A percentile compares a stretch with the other conserved stretches of the same genome.
These are phyloP conservation scores for Siniperca chuatsi DNA, from an alignment of 2,113 vertebrate genomes.

Conservation along the genomic window DNA sequence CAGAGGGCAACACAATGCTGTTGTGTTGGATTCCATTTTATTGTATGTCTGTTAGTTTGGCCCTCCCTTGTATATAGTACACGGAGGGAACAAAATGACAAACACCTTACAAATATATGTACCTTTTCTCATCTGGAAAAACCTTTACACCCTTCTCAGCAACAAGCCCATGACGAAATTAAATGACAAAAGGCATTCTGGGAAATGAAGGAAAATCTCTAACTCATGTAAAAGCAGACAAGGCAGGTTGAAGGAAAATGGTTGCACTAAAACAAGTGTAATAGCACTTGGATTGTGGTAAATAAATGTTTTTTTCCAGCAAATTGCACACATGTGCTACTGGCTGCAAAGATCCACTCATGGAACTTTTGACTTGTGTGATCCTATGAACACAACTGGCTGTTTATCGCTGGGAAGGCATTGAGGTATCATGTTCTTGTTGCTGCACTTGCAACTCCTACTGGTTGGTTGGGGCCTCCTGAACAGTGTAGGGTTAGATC, in stretches of 20 bases:
- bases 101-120: background rate
- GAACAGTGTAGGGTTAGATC: background rate
- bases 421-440: background rate
- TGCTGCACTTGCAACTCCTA: background rate
- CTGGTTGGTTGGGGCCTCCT: too few species aligned
- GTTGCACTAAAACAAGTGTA: background rate
- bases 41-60: background rate
- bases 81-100: background rate
- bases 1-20: background rate
- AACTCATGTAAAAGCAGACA: background rate
- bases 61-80: background rate
- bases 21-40: background rate
- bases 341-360: background rate
- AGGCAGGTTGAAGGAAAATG: background rate
- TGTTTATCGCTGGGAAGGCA: background rate
- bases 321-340: background rate
- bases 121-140: background rate
- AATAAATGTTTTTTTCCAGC: background rate
- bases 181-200: background rate
- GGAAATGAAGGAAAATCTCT: background rate
- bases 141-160: background rate
- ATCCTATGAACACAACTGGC: constrained; percentile 1
- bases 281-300: background rate
- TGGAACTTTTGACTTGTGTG: background rate
- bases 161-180: background rate